A percentile compares a stretch with the other conserved stretches of the same genome.
These are phyloP conservation scores for Lycia hirtaria DNA, from an alignment of 2,888 invertebrate species.

Conservation along the genomic window DNA sequence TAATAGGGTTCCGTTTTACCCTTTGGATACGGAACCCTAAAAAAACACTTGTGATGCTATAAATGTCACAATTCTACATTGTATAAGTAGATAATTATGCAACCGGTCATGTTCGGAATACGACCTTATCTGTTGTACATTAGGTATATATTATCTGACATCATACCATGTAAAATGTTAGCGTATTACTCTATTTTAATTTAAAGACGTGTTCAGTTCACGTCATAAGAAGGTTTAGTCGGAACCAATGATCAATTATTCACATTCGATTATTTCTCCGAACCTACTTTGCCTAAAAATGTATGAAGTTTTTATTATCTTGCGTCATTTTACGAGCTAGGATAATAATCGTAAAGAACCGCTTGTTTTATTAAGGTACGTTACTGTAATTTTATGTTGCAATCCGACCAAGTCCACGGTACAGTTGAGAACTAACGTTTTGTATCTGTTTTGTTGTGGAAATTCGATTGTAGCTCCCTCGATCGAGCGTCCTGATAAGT, in stretches of 20 bases:
- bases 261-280: background rate
- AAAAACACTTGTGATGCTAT: too few relatives aligned
- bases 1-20: too few relatives aligned
- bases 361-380: constrained; percentile 43
- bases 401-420: background rate
- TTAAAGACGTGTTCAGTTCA: too few relatives aligned
- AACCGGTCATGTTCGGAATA: too few relatives aligned
- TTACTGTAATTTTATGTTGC: constrained; percentile 37
- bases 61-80: too few relatives aligned
- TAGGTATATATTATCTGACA: too few relatives aligned
- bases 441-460: background rate
- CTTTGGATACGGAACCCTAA: too few relatives aligned
- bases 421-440: background rate
- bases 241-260: constrained; percentile 1
- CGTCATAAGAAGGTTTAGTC: too few relatives aligned
- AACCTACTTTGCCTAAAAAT: constrained; percentile 38
- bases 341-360: constrained; percentile 50
- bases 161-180: too few relatives aligned
- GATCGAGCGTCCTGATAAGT: background rate
- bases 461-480: background rate
- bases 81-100: too few relatives aligned
- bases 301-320: constrained; percentile 49
- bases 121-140: too few relatives aligned
- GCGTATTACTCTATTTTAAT: too few relatives aligned
- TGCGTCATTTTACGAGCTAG: constrained; percentile 46